Evolutionary conservation across 2,113 vertebrate genomes (phyloP).

Genomic region (Chaetodon trifascialis): DNA sequence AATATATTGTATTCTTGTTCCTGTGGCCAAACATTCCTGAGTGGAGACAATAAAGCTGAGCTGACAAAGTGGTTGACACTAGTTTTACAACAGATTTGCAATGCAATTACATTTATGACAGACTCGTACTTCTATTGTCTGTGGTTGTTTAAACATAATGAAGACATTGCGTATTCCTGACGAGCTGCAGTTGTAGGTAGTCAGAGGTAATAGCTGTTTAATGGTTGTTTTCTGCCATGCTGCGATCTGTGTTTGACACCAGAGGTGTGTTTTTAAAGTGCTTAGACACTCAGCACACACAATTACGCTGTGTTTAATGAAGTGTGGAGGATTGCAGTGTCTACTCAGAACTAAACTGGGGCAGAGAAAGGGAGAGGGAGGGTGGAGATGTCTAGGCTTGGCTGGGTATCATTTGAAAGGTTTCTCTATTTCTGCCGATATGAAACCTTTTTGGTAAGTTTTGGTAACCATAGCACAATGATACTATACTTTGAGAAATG

Average conservation of each 20-base stretch:
- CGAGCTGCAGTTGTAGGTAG: slow-evolving; percentile 36
- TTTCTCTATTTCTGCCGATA: not conserved
- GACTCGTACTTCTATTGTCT: slow-evolving; percentile 6
- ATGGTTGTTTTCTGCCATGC: slow-evolving; percentile 63
- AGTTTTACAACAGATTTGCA: not conserved
- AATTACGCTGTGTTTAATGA: slow-evolving; percentile 71
- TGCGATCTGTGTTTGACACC: slow-evolving; percentile 58
- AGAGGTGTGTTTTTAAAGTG: slow-evolving; percentile 69
- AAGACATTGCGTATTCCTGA: slow-evolving; percentile 46
- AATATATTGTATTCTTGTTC: not conserved
- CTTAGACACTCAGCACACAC: slow-evolving; percentile 58
- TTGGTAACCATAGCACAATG: not conserved
- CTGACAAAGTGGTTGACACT: not conserved
- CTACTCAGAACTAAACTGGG: slow-evolving; percentile 55
- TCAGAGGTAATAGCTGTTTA: slow-evolving; percentile 65
- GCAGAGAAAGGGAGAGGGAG: slow-evolving; percentile 33
- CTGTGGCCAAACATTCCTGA: not conserved
- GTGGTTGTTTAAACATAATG: slow-evolving; percentile 43
- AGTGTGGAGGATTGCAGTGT: slow-evolving; percentile 59
- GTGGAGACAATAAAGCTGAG: slow-evolving; percentile 10
- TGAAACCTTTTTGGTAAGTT: not conserved
- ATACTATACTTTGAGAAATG: not conserved
- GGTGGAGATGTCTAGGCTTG: slow-evolving; percentile 5
- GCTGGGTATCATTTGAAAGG: slow-evolving; percentile 15
- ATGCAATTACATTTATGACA: not conserved